Base-by-base conservation (phyloP, 2,888 invertebrate genomes). In the Spisula solida region DNA sequence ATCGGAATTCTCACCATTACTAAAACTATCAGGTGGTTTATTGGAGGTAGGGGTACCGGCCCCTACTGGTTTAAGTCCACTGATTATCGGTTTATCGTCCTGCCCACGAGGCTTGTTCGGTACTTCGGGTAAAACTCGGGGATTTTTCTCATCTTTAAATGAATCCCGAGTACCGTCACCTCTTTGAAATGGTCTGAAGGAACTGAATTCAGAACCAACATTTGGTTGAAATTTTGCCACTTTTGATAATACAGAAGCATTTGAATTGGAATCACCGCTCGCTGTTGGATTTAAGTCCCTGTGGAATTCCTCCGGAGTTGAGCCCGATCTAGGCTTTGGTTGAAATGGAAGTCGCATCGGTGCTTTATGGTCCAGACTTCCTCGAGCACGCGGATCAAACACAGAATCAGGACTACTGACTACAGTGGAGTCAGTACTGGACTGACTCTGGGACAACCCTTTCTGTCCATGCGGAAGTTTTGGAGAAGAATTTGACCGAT, bases 1-100 rank as follows among this genome's bases (percentile, higher is more conserved):
- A 78, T 92, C 90, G 51, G 85, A 29, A 60, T 85, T 66, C 51
- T 88, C 89, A 25, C 92, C 91, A 87, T 92, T 91, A 48, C 91
- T 91, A 56, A 88, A 82, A 86, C 79, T 81, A 48, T 80, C 75
- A 12, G 85, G 60, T 55, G 87, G 79, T 75, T 86, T 87, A 80
- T 81, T 90, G 29, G 85, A 88, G 18, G 91, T 89, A 56, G 93
- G 89, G 79, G 90, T 88, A 83, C 91, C 89, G 66, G 88, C 89
- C 78, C 81, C 78, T 16, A 91, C 87, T 34, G 91, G 92, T 86
- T 93, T 93, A n/a, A 93, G 84, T 84, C 91, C 92, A 89, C 91
- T 91, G 79, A 94, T 92, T 75, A 94, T 92, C 75, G 93, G 93
- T 93, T 94, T 95, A 75, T 94, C 94, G 48, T 94, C 94, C 86